Base-by-base conservation (phyloP, 1,140 invertebrate genomes). In the Diorhabda elongata region DNA sequence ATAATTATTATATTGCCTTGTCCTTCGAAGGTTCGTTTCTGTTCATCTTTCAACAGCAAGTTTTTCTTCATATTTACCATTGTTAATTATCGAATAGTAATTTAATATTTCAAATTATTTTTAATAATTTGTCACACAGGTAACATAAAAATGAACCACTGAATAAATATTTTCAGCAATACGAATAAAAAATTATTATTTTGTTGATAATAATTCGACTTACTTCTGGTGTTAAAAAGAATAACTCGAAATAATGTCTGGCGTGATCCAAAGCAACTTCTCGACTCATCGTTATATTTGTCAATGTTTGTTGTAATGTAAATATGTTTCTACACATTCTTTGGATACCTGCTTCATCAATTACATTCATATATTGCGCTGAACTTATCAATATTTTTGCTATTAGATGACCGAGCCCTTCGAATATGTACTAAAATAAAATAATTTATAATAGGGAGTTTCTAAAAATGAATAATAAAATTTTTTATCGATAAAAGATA, bases 231-330 rank as follows among this genome's bases (percentile, higher is more conserved):
- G 90, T 88, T 71, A 91, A 86, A 74, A 92, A 91, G 64, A 98
- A 90, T 58, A 98, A 83, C 77, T 97, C 93, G 79, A 93, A 95
- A 83, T 96, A 97, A 74, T 92, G 89, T 71, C 92, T 85, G 0
- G 95, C 95, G 79, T 94, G 88, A 83, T 96, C 93, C n/a, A 96
- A 81, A 57, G 93, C 92, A 11, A 92, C 81, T 82, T 96, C 94
- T 66, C 93, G 84, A 0, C 90, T 87, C 81, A 91, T 89, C 5
- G 93, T 95, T 58, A 96, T 93, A 75, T 91, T 92, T 42, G 91
- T 92, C 3, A 96, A 79, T 26, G 91, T 92, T 80, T 95, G 93
- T 76, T 96, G 94, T 41, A 96, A 83, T 2, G 91, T 89, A 81
- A 93, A 92, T 41, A 95, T 90, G 80, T 96, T 93, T 7, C 93